Base-by-base conservation (phyloP, 2,113 vertebrate genomes). In the Pitta sordida region DNA sequence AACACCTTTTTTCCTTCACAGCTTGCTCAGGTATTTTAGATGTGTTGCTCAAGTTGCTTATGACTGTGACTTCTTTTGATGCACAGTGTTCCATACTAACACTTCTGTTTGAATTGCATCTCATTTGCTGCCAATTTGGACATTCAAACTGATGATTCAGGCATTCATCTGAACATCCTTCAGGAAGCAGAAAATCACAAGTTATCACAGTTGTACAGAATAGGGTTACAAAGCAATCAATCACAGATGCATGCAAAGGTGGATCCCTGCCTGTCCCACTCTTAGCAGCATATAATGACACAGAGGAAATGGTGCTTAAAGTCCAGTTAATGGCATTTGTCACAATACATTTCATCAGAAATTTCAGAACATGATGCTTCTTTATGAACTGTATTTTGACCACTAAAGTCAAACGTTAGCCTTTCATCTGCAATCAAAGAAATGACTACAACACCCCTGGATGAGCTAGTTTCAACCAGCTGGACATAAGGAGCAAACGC, bases 1-100 rank as follows among this genome's bases (percentile, higher is more conserved):
- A 83, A 81, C 68, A 88, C 23, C 6, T 27, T 65, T 93, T 90
- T 90, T 62, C 36, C 56, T 88, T 96, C 92, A 60, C 94, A 95
- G 52, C 65, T 93, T 90, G 86, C 56, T 74, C 41, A 43, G 17
- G 52, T 93, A 69, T 82, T 91, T 67, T 56, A 75, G 62, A 46
- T 79, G 73, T 32, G 39, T 93, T 81, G 37, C 32, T 93, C 36
- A 67, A 63, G 88, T 59, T 83, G 29, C 77, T 78, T 88, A 75
- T 0, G 2, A 60, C 48, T 78, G 48, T 46, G 80, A 81, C 56
- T 93, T 70, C 36, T 75, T 81, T 64, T 26, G 0, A n/a, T 41
- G 55, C 0, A 0, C 15, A 77, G 58, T 49, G 51, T 83, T 92
- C 46, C 51, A 26, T n/a, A 82, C 13, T 13, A 85, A 37, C 46